Evolutionary conservation across 2,797 vertebrate genomes (phyloP), one percentile per base, ranked within the genome.

Genomic region (Typhlichthys eigenmanni): DNA sequence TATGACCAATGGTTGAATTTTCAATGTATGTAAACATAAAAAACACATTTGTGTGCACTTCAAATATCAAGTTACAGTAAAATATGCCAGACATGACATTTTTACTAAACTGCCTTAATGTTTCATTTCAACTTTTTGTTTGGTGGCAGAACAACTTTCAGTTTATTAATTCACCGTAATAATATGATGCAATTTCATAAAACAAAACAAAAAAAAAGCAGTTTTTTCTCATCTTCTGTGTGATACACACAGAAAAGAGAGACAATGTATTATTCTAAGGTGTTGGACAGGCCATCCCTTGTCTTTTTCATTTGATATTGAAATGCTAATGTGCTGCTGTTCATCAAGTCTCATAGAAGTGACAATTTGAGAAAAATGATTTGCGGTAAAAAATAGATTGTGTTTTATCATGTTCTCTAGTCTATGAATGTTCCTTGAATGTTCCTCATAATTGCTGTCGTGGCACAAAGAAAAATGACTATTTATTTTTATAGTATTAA

Each of bases 101-200:
- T 55, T 13, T 24, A 61, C 45, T 67, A 68, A 76, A 64, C 72
- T 68, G 85, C 84, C 84, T 90, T 88, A 84, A 86, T 38, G 34
- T 8, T 38, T 38, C 1, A 38, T 38, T 38, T 38, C 34, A 8
- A 5, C 8, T 38, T 38, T 38, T 38, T 38, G 5, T 38, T 38
- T 66, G 60, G 29, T 69, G 52, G 51, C 34, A 72, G 52, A 74
- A 65, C 64, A 57, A 48, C 68, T 66, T 83, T 75, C 5, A 55
- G 52, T 68, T 55, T 66, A 47, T 55, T 77, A 48, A 68, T 16
- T 14, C 69, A 58, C 58, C 13, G 49, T 59, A 46, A 68, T 49
- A 45, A 56, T 69, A 64, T 14, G 61, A 55, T 55, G 38, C 57
- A 57, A 65, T 60, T 62, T 7, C 55, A 64, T 24, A 5, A 38